Percentiles rank a stretch among this genome's conserved stretches.
These are phyloP conservation scores for Suillia variegata DNA, from an alignment of 2,888 invertebrate genomes.

Conservation along the genomic window DNA sequence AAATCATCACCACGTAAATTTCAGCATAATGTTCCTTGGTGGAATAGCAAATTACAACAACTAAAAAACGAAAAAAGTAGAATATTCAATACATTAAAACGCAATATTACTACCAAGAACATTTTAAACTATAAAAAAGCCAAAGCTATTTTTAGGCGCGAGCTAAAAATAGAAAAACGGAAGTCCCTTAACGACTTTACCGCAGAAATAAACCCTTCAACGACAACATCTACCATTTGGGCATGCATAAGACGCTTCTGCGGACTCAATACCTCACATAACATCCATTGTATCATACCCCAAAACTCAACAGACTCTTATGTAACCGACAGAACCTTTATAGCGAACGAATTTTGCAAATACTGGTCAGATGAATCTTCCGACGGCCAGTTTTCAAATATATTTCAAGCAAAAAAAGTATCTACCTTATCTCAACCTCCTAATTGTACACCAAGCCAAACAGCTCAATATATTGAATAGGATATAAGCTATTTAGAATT, in stretches of 20 bases:
- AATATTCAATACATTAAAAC: neutral
- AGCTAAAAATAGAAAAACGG: conserved; percentile 1
- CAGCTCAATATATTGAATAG: neutral
- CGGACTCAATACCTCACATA: neutral
- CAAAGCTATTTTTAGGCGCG: neutral
- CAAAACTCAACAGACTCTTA: neutral
- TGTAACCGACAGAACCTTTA: neutral
- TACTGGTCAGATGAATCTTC: conserved; percentile 7
- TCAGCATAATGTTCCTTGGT: conserved; percentile 6
- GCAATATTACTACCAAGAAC: neutral
- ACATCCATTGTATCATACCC: neutral
- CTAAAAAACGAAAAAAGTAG: neutral
- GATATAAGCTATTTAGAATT: conserved; percentile 8
- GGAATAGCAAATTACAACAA: neutral
- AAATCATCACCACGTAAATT: neutral
- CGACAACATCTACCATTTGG: conserved; percentile 1
- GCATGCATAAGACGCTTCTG: neutral
- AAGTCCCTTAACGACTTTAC: neutral
- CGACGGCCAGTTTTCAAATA: neutral
- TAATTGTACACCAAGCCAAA: neutral
- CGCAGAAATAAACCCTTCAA: neutral
- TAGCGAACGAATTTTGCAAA: conserved; percentile 2
- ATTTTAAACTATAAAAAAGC: conserved; percentile 6
- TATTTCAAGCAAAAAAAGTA: neutral
- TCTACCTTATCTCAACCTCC: neutral